Percentiles rank a stretch among this genome's conserved stretches.
Conservation (phyloP, 1,140 invertebrate genomes). For the Rhizoglyphus robini region DNA sequence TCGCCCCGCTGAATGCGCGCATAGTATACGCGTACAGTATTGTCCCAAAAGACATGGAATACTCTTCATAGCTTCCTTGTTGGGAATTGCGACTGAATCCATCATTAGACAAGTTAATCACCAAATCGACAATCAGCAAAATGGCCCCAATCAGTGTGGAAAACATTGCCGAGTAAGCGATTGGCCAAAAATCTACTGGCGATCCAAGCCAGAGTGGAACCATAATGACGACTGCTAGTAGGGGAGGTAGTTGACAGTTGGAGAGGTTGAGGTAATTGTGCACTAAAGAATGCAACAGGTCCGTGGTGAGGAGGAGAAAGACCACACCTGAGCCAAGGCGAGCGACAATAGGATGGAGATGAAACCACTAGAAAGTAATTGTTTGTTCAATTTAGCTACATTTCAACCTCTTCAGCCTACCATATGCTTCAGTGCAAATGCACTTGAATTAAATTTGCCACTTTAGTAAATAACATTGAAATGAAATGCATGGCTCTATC, state of each 20-base stretch:
- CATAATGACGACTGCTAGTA: conserved; percentile 44
- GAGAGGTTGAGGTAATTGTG: conserved; percentile 32
- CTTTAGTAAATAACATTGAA: too few species aligned
- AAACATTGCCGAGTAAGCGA: conserved; percentile 3
- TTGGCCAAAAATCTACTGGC: conserved; percentile 52
- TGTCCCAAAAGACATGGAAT: conserved; percentile 48
- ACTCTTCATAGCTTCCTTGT: conserved; percentile 32
- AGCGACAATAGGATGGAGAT: conserved; percentile 36
- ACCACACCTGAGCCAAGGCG: conserved; percentile 55
- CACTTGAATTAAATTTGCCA: too few species aligned
- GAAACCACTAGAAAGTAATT: background rate
- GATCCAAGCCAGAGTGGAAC: conserved; percentile 53
- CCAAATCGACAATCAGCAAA: conserved; percentile 6
- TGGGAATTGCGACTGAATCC: background rate
- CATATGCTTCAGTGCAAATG: too few species aligned
- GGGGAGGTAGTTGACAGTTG: conserved; percentile 47
- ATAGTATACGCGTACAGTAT: conserved; percentile 52
- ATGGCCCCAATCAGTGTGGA: background rate
- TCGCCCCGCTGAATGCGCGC: conserved; percentile 32
- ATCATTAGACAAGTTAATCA: conserved; percentile 12
- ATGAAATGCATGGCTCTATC: too few species aligned
- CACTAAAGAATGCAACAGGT: conserved; percentile 43
- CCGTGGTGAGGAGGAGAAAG: conserved; percentile 49
- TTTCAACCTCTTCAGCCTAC: too few species aligned
- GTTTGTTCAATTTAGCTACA: too few species aligned